phyloP scores from a whole-genome alignment of 2,888 invertebrate genomes.

The Eurois occulta region DNA sequence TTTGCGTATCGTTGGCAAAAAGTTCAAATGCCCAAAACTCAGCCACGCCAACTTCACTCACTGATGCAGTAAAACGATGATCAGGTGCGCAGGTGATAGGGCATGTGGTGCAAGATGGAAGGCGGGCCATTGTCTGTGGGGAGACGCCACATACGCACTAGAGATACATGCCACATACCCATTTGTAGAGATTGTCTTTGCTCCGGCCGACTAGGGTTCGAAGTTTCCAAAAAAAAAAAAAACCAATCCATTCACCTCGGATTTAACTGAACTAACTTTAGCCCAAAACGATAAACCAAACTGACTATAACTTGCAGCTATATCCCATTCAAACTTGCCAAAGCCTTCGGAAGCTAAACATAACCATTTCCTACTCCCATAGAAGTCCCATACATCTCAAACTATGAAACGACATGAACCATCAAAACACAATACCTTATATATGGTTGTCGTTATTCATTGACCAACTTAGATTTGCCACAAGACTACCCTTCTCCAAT shows the following conservation, averaged over 20 bases:
- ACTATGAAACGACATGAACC: conserved; percentile 83
- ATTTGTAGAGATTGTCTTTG: too few relatives aligned
- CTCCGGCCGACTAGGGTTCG: too few relatives aligned
- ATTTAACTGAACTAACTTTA: conserved; percentile 70
- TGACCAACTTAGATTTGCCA: conserved; percentile 16
- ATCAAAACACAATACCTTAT: conserved; percentile 90
- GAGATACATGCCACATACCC: too few relatives aligned
- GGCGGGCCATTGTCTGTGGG: too few relatives aligned
- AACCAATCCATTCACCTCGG: neutral
- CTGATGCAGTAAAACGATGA: too few relatives aligned
- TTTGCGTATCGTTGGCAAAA: too few relatives aligned
- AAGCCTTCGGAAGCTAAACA: conserved; percentile 79
- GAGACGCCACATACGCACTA: too few relatives aligned
- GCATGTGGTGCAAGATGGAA: too few relatives aligned
- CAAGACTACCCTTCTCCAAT: neutral
- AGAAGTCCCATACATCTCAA: conserved; percentile 81
- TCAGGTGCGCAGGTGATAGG: too few relatives aligned
- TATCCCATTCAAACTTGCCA: conserved; percentile 83
- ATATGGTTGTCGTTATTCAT: conserved; percentile 84
- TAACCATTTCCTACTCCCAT: conserved; percentile 86
- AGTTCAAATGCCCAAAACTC: too few relatives aligned
- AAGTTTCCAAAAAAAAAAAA: neutral
- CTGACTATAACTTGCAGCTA: conserved; percentile 79
- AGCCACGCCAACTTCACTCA: too few relatives aligned
- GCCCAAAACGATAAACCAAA: conserved; percentile 84